Evolutionary conservation across 2,888 invertebrate genomes (phyloP).

Genomic region (Chrysopilus asiliformis): DNA sequence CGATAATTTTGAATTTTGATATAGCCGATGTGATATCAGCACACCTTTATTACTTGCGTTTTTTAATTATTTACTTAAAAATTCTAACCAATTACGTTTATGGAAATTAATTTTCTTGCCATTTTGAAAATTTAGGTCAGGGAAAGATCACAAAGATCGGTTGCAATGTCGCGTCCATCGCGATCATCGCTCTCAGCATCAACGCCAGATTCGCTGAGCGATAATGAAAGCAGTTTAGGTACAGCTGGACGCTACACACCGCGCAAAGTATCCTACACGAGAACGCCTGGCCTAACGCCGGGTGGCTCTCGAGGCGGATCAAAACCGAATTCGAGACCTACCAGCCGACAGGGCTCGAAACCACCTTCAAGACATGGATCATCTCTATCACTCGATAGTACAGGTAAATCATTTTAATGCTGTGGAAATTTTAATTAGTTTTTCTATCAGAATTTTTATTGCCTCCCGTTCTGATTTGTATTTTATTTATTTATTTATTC

Average conservation of each 20-base stretch:
- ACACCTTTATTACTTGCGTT: too few relatives aligned
- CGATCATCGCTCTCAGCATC: constrained; percentile 71
- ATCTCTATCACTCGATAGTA: constrained; percentile 77
- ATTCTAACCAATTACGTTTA: too few relatives aligned
- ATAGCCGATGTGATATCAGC: too few relatives aligned
- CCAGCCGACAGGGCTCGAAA: constrained; percentile 76
- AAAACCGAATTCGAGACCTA: constrained; percentile 73
- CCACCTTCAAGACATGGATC: constrained; percentile 90
- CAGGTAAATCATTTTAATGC: too few relatives aligned
- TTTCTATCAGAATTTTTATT: too few relatives aligned
- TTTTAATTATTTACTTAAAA: too few relatives aligned
- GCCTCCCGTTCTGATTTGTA: too few relatives aligned
- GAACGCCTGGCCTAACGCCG: constrained; percentile 53
- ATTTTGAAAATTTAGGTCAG: constrained; percentile 53
- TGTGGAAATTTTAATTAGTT: too few relatives aligned
- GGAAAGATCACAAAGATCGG: constrained; percentile 81
- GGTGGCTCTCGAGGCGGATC: constrained; percentile 60
- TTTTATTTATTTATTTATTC: too few relatives aligned
- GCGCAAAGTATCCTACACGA: constrained; percentile 48
- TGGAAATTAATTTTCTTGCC: constrained; percentile 5
- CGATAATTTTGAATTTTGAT: not conserved
- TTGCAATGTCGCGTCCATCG: constrained; percentile 75
- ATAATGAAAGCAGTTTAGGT: constrained; percentile 68
- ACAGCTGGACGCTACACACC: constrained; percentile 48
- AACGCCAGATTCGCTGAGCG: constrained; percentile 79